A percentile compares a stretch with the other conserved stretches of the same genome.
Conservation (phyloP, 2,888 invertebrate species). For the Conchocele bisecta region DNA sequence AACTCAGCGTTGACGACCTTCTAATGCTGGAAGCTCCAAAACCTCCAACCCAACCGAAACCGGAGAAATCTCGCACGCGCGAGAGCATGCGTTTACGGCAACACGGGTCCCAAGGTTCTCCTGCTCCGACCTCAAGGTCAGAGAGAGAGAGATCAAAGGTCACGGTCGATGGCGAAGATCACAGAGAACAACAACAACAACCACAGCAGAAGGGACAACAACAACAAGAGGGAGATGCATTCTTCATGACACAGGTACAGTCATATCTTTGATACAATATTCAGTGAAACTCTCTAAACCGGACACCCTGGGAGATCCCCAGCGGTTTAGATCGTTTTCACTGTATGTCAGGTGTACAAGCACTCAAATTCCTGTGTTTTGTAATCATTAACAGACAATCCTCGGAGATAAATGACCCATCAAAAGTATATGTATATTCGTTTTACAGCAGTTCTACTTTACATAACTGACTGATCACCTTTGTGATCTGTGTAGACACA, state of each 20-base stretch:
- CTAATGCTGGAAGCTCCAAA: constrained; percentile 71
- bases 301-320: too few relatives aligned
- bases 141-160: constrained; percentile 31
- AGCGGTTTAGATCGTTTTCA: too few relatives aligned
- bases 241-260: constrained; percentile 81
- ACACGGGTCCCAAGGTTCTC: constrained; percentile 49
- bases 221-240: constrained; percentile 67
- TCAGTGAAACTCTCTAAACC: too few relatives aligned
- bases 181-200: constrained; percentile 33
- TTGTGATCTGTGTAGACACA: too few relatives aligned
- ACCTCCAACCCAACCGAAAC: constrained; percentile 42
- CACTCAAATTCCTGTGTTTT: neutral
- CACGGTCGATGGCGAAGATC: constrained; percentile 34
- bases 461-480: too few relatives aligned
- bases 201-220: neutral
- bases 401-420: too few relatives aligned
- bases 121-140: constrained; percentile 43
- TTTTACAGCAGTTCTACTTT: too few relatives aligned
- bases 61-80: constrained; percentile 38
- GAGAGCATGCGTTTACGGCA: constrained; percentile 42
- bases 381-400: too few relatives aligned
- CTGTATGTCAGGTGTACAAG: too few relatives aligned
- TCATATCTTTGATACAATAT: neutral
- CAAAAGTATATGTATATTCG: too few relatives aligned
- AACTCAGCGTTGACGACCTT: constrained; percentile 74